Evolutionary conservation across 2,888 invertebrate genomes (phyloP), one percentile per base, ranked within the genome.

Genomic region (Apotomis betuletana): DNA sequence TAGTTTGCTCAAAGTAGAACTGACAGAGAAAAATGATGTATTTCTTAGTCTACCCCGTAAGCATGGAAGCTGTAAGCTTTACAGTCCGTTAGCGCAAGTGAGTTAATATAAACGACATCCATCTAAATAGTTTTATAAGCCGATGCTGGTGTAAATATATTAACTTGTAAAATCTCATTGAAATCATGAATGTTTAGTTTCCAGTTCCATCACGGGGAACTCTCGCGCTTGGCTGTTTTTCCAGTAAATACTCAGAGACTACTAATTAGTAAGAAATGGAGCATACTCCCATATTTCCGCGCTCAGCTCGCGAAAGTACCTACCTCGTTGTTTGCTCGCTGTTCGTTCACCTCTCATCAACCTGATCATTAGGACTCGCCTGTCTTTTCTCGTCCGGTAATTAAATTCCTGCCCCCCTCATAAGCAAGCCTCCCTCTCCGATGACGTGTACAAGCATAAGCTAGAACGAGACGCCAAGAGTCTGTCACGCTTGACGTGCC

Each of bases 401-500:
- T 71, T 71, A 71, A 71, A 71, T 67, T 67, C 71, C 67, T 54
- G 13, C 38, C 27, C 61, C 55, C 54, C 36, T 46, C 15, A 36
- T 70, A 60, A 46, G 44, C 36, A 44, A 41, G 12, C 65, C 54
- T 49, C 65, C 51, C 59, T 36, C 5, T 65, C 61, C 27, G 10
- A 61, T 62, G 36, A 4, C 13, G 15, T 51, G 49, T 51, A 67
- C 57, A 41, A 41, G 27, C 61, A 61, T 51, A 61, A 67, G 65
- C 44, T 44, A 13, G 54, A 65, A 46, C 10, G 54, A 57, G 49
- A 59, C 52, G 54, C n/a, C 69, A 51, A 58, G 58, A 54, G 51
- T 12, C 58, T 65, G 71, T 58, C 71, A 62, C 67, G 6, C 27
- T 44, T 57, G 71, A 71, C 71, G 71, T 62, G 71, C 46, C 10